Conservation (phyloP, 2,888 invertebrate genomes). For the Dexiosoma caninum region DNA sequence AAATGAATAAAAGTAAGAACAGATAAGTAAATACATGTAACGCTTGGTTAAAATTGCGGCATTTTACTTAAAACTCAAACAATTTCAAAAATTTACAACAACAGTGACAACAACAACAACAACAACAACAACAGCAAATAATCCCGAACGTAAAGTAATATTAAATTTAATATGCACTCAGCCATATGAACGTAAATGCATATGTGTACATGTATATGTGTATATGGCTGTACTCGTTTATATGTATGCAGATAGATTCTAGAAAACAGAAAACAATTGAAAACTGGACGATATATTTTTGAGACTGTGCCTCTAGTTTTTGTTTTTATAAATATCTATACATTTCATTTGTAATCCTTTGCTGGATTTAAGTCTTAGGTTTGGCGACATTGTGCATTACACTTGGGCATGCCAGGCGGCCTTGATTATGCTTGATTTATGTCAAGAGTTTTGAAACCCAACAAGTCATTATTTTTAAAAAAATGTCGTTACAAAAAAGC, state of each 20-base stretch:
- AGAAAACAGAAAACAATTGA: neutral
- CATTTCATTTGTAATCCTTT: too few relatives aligned
- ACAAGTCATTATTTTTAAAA: too few relatives aligned
- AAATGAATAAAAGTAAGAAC: constrained; percentile 1
- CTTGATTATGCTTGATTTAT: too few relatives aligned
- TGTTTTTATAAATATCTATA: too few relatives aligned
- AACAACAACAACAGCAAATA: constrained; percentile 21
- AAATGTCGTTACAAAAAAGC: too few relatives aligned
- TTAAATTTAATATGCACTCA: too few relatives aligned
- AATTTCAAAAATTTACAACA: constrained; percentile 52
- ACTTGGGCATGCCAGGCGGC: too few relatives aligned
- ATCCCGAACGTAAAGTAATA: constrained; percentile 37
- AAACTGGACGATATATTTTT: neutral
- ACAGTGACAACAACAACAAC: constrained; percentile 23
- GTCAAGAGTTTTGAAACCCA: too few relatives aligned
- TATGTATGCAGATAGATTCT: neutral
- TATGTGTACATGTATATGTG: neutral
- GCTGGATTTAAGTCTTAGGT: too few relatives aligned
- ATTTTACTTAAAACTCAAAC: constrained; percentile 51
- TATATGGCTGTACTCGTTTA: too few relatives aligned
- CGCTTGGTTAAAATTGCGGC: constrained; percentile 59
- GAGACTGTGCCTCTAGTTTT: too few relatives aligned
- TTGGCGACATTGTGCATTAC: too few relatives aligned
- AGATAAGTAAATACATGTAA: constrained; percentile 47
- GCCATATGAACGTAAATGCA: constrained; percentile 1